Percentiles rank a stretch among this genome's conserved stretches.
These are phyloP conservation scores for Montipora sp. DNA, from an alignment of 64 coral and sea anemone species.

Conservation along the genomic window DNA sequence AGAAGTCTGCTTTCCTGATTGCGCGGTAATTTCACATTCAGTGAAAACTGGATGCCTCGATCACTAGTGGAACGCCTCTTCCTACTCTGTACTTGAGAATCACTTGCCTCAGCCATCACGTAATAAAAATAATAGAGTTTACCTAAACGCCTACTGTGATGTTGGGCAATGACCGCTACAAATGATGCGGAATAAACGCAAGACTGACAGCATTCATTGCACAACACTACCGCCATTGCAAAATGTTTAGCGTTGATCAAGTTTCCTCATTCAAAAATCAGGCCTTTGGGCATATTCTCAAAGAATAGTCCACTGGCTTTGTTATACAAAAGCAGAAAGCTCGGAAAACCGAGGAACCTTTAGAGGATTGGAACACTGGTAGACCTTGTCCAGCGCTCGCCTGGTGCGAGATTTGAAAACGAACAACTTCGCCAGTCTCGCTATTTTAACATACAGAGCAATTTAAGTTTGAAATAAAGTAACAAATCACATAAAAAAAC, in stretches of 20 bases:
- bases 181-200: background rate
- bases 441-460: too few species aligned
- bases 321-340: too few species aligned
- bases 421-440: too few species aligned
- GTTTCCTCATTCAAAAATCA: too few species aligned
- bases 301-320: too few species aligned
- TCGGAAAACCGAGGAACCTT: too few species aligned
- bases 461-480: too few species aligned
- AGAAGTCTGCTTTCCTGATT: background rate
- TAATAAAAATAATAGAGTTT: background rate
- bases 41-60: background rate
- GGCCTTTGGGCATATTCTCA: too few species aligned
- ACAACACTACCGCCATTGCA: background rate
- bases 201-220: background rate
- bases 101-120: background rate
- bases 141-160: background rate
- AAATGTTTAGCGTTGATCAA: background rate
- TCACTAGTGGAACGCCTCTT: background rate
- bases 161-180: background rate
- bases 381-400: too few species aligned
- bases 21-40: background rate
- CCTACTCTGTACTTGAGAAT: background rate
- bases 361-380: too few species aligned
- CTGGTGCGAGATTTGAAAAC: too few species aligned
- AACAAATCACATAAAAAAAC: too few species aligned